These are phyloP conservation scores for Dolomedes plantarius DNA, from an alignment of 2,888 invertebrate genomes.

Conservation along the genomic window DNA sequence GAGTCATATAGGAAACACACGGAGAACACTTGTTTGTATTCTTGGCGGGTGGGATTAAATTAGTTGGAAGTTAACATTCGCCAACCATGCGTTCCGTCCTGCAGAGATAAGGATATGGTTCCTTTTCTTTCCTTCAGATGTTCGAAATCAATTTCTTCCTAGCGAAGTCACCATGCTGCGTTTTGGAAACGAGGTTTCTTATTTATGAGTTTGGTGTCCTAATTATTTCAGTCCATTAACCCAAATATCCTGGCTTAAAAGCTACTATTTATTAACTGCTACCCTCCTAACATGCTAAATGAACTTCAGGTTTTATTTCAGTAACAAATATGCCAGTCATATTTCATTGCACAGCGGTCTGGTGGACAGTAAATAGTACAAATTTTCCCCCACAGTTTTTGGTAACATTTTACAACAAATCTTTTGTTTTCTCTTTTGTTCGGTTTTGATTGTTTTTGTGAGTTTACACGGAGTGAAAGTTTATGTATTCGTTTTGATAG, in stretches of 20 bases:
- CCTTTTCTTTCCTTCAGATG: constrained; percentile 21
- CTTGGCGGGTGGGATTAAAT: constrained; percentile 46
- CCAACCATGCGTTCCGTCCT: constrained; percentile 30
- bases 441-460: too few relatives aligned
- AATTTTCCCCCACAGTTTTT: too few relatives aligned
- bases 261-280: background rate
- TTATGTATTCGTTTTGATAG: too few relatives aligned
- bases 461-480: too few relatives aligned
- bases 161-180: constrained; percentile 24
- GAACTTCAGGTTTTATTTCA: background rate
- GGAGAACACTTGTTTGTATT: constrained; percentile 25
- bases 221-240: constrained; percentile 65
- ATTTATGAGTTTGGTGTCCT: constrained; percentile 51
- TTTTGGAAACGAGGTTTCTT: constrained; percentile 39
- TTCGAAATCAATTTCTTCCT: constrained; percentile 12
- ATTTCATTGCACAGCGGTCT: too few relatives aligned
- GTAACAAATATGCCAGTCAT: too few relatives aligned
- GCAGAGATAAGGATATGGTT: background rate
- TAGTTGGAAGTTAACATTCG: constrained; percentile 63
- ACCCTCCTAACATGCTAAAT: background rate
- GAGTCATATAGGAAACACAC: background rate
- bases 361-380: too few relatives aligned
- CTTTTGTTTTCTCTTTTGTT: too few relatives aligned
- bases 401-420: too few relatives aligned
- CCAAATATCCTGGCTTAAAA: constrained; percentile 18